Percentiles rank a stretch among this genome's conserved stretches.
Conservation (phyloP, 2,888 invertebrate species). For the Conops quadrifasciatus region DNA sequence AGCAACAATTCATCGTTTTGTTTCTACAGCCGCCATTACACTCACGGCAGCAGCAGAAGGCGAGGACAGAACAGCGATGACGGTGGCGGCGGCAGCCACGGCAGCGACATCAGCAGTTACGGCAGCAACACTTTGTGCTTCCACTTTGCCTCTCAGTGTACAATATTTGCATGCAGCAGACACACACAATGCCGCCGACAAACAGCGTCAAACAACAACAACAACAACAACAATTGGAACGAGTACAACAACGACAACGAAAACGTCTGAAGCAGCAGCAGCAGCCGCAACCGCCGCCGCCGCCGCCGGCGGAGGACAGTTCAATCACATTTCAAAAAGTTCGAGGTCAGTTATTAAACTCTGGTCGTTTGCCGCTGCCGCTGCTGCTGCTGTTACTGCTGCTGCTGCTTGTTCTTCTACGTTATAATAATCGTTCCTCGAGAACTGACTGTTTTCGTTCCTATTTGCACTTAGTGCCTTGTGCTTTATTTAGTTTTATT, state of each 20-base stretch:
- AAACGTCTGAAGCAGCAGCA: background rate
- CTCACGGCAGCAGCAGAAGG: conserved; percentile 7
- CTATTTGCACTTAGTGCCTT: too few species aligned
- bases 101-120: background rate
- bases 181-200: too few species aligned
- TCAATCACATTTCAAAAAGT: conserved; percentile 39
- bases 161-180: conserved; percentile 18
- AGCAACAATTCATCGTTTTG: conserved; percentile 15
- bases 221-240: conserved; percentile 12
- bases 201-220: background rate
- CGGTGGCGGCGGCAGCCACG: too few species aligned
- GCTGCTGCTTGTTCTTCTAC: conserved; percentile 7
- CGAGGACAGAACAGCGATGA: too few species aligned
- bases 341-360: conserved; percentile 39
- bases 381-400: background rate
- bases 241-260: background rate
- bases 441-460: conserved; percentile 10
- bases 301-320: conserved; percentile 26
- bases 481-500: too few species aligned
- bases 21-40: conserved; percentile 23
- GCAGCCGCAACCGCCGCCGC: conserved; percentile 10
- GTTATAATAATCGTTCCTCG: conserved; percentile 15
- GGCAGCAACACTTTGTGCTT: background rate
- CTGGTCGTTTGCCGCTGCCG: background rate
- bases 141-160: background rate